Conservation (phyloP, 2,113 vertebrate species). For the Catharus minimus region DNA sequence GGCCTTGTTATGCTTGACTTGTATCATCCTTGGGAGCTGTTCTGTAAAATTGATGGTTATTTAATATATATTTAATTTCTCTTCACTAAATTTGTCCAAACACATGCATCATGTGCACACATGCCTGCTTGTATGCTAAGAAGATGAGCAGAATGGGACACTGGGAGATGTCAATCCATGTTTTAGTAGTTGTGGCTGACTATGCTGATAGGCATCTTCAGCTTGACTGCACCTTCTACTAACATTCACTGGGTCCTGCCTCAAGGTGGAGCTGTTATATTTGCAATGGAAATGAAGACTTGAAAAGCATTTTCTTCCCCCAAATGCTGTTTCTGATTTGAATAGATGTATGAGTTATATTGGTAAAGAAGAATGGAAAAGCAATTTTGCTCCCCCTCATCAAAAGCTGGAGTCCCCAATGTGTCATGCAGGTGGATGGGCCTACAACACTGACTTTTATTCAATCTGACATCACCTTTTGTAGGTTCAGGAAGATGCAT, state of each 20-base stretch:
- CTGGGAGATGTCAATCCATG: not conserved
- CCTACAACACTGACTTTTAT: not conserved
- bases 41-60: not conserved
- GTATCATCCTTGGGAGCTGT: not conserved
- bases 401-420: not conserved
- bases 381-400: not conserved
- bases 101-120: not conserved
- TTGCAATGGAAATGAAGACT: not conserved
- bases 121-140: not conserved
- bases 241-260: not conserved
- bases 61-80: not conserved
- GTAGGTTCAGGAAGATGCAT: not conserved
- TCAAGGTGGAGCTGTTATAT: constrained; percentile 74
- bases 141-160: not conserved
- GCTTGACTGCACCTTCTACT: not conserved
- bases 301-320: not conserved
- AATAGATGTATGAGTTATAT: not conserved
- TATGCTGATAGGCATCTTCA: not conserved
- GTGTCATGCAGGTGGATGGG: not conserved
- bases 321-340: constrained; percentile 1
- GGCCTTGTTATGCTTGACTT: not conserved
- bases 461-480: not conserved
- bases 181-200: not conserved
- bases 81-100: not conserved
- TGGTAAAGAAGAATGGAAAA: constrained; percentile 13